Conservation (phyloP, 2,888 invertebrate genomes). For the Deroplatys truncata region DNA sequence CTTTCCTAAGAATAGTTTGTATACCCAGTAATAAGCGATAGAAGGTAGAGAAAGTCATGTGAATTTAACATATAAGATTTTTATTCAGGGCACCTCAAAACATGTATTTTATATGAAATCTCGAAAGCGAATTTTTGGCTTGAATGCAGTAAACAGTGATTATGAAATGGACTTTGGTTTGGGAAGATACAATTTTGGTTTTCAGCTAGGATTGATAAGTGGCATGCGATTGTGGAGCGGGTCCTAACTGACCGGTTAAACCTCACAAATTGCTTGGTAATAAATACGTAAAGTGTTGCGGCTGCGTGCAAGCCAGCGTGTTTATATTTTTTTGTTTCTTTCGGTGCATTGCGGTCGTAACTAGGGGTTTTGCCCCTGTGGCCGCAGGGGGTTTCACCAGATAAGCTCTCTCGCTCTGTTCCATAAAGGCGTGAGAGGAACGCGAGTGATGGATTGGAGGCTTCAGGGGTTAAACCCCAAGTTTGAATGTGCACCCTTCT, state of each 20-base stretch:
- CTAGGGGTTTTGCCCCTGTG: not conserved
- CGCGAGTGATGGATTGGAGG: not conserved
- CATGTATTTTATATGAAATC: no score
- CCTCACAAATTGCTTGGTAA: not conserved
- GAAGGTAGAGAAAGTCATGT: no score
- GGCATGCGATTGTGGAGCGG: no score
- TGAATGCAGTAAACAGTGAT: no score
- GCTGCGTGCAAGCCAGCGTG: not conserved
- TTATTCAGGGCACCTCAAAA: no score
- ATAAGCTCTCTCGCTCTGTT: conserved; percentile 1
- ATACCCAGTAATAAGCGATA: no score
- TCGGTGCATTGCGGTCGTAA: not conserved
- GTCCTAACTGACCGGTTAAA: no score
- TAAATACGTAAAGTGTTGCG: not conserved
- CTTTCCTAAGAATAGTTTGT: no score
- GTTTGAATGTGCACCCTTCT: not conserved
- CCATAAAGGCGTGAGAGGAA: not conserved
- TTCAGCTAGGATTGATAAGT: not conserved
- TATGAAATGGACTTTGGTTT: no score
- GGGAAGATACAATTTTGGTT: no score
- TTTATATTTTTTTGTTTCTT: not conserved
- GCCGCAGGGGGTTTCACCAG: not conserved
- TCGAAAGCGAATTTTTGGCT: no score
- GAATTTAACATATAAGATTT: no score
- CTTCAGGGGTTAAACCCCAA: not conserved